Evolutionary conservation across 2,888 invertebrate genomes (phyloP).

Genomic region (Meghimatium bilineatum): DNA sequence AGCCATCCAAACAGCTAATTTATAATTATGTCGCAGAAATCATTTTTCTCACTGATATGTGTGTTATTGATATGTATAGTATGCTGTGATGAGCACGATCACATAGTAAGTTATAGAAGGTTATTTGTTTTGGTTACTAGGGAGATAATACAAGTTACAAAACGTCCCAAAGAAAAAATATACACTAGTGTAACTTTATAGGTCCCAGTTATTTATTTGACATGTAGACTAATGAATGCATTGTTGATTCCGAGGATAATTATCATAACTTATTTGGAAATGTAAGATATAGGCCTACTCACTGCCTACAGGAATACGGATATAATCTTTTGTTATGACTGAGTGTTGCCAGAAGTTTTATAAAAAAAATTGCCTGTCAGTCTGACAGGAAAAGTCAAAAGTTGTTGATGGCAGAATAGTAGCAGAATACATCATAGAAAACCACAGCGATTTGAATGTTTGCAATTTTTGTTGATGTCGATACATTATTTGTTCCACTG

Average conservation of each 20-base stretch:
- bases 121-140: slow-evolving; percentile 44
- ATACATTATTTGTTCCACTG: too few species aligned
- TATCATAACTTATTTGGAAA: background rate
- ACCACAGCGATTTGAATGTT: too few species aligned
- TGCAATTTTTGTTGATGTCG: too few species aligned
- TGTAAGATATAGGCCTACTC: background rate
- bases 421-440: too few species aligned
- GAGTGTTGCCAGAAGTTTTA: too few species aligned
- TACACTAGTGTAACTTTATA: background rate
- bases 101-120: slow-evolving; percentile 82
- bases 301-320: too few species aligned
- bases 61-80: slow-evolving; percentile 56
- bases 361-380: too few species aligned
- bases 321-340: too few species aligned
- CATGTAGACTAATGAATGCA: too few species aligned
- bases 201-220: too few species aligned
- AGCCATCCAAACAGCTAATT: slow-evolving; percentile 14
- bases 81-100: slow-evolving; percentile 86
- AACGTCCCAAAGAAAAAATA: background rate
- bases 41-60: slow-evolving; percentile 47
- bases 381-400: too few species aligned
- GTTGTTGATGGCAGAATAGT: too few species aligned
- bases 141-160: slow-evolving; percentile 9
- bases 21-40: slow-evolving; percentile 38
- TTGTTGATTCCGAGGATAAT: background rate